These are phyloP conservation scores for Drosophila kanapiae DNA, from an alignment of 1,140 invertebrate genomes.

Conservation along the genomic window DNA sequence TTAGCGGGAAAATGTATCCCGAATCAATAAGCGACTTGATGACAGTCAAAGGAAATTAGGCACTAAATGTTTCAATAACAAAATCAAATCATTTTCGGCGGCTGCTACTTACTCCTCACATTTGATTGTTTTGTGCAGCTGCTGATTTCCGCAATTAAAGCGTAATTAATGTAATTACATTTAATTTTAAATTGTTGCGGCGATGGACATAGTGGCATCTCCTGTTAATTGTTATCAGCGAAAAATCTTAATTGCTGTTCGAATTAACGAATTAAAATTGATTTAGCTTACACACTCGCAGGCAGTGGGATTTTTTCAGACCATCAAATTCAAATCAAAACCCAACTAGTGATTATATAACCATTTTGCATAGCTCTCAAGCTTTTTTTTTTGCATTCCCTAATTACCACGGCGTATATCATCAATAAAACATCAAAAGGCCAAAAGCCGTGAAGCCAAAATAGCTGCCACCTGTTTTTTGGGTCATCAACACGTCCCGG, in stretches of 20 bases:
- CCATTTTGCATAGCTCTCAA: slow-evolving; percentile 50
- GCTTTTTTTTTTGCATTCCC: slow-evolving; percentile 18
- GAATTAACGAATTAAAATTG: slow-evolving; percentile 34
- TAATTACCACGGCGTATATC: slow-evolving; percentile 64
- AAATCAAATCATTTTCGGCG: slow-evolving; percentile 11
- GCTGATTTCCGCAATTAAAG: slow-evolving; percentile 26
- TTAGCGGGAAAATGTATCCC: slow-evolving; percentile 5
- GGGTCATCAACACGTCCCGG: slow-evolving; percentile 51
- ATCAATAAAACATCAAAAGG: slow-evolving; percentile 79
- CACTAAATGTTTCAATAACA: slow-evolving; percentile 9
- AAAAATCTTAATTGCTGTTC: slow-evolving; percentile 32
- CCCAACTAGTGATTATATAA: slow-evolving; percentile 44
- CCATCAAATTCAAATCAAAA: slow-evolving; percentile 65
- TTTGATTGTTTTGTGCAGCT: slow-evolving; percentile 19
- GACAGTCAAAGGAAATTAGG: slow-evolving; percentile 16
- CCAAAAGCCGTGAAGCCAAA: slow-evolving; percentile 24
- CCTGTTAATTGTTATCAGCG: slow-evolving; percentile 12
- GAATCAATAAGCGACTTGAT: slow-evolving; percentile 10
- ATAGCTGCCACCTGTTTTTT: slow-evolving; percentile 60
- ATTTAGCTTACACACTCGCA: not conserved
- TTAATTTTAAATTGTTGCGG: slow-evolving; percentile 14
- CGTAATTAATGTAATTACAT: slow-evolving; percentile 38
- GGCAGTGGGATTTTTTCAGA: slow-evolving; percentile 28
- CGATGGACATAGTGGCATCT: slow-evolving; percentile 5
- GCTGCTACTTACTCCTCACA: not conserved